Conservation (phyloP, 2,888 invertebrate species). For the Podotricha telesiphe region DNA sequence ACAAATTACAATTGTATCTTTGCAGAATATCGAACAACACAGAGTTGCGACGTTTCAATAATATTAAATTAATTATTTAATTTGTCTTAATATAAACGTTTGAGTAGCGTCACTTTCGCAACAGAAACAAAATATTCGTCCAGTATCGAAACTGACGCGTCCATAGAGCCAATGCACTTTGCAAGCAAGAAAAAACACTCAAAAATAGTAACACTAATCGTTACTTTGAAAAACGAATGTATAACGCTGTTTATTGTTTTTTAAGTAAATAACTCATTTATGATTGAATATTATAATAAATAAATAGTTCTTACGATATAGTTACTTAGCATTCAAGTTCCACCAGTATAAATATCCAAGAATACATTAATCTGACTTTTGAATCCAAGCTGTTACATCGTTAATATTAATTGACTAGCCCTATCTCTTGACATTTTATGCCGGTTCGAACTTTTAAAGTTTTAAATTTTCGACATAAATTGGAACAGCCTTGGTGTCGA, state of each 20-base stretch:
- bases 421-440: conserved; percentile 29
- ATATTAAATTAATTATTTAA: neutral
- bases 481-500: conserved; percentile 50
- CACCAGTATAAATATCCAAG: neutral
- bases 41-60: neutral
- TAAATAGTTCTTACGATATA: neutral
- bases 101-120: no score
- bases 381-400: conserved; percentile 20
- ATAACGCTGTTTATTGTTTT: neutral
- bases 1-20: neutral
- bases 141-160: neutral
- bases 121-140: neutral
- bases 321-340: neutral
- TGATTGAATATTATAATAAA: neutral
- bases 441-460: conserved; percentile 24
- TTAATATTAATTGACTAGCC: conserved; percentile 21
- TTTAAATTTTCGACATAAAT: conserved; percentile 39
- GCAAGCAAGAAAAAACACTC: neutral
- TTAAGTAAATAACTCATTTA: neutral
- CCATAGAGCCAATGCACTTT: conserved; percentile 2
- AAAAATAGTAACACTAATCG: neutral
- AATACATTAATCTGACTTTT: conserved; percentile 9
- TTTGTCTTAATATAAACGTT: neutral
- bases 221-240: neutral
- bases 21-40: no score